Conservation (phyloP, 2,888 invertebrate genomes). For the Acheta domesticus region DNA sequence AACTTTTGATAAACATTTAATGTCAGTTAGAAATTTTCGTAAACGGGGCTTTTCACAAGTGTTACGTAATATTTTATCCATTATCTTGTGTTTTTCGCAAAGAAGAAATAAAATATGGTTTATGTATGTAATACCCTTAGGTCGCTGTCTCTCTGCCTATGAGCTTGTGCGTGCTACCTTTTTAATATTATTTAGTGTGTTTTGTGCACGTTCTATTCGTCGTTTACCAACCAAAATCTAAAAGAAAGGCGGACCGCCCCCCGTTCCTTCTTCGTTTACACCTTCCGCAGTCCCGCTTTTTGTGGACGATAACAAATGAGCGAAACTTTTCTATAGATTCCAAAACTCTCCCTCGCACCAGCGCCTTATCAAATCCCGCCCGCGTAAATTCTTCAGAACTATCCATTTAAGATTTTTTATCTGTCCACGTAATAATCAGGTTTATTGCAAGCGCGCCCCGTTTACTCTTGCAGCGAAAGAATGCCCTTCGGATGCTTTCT, state of each 20-base stretch:
- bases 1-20: constrained; percentile 18
- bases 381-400: background rate
- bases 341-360: background rate
- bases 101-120: constrained; percentile 6
- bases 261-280: background rate
- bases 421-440: background rate
- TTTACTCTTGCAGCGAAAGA: background rate
- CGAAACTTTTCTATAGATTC: constrained; percentile 8
- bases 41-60: background rate
- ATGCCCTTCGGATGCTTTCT: background rate
- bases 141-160: background rate
- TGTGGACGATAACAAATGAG: background rate
- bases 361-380: background rate
- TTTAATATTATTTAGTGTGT: constrained; percentile 1
- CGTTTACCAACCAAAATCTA: background rate
- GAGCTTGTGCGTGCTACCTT: background rate
- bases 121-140: constrained; percentile 18
- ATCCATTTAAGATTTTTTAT: constrained; percentile 18
- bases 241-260: background rate
- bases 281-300: background rate
- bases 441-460: constrained; percentile 5
- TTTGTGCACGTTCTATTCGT: background rate
- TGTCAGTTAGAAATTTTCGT: constrained; percentile 18
- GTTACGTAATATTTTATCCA: constrained; percentile 7
- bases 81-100: constrained; percentile 18